Base-by-base conservation (phyloP, 2,888 invertebrate species). In the Zygothrica quintamaculata region DNA sequence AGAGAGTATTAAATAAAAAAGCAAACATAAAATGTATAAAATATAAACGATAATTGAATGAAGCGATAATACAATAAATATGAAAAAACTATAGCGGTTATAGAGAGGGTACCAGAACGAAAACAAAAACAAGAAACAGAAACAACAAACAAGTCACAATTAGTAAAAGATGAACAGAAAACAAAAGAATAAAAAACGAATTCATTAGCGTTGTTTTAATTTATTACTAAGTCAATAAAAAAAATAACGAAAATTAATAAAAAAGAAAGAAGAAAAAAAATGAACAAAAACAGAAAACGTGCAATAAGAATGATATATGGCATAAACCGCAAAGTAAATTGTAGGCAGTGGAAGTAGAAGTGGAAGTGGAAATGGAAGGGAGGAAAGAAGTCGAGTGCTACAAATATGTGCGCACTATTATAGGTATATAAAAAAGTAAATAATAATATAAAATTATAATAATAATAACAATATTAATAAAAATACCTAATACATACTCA, bases 201-300 rank as follows among this genome's bases (percentile, higher is more conserved):
- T 81, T 81, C 78, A 84, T 80, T 84, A 81, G 84, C 74, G 80
- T 77, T 81, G 84, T 81, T 81, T 81, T 81, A 81, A 81, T 84
- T 84, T 84, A 78, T 72, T 76, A 78, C 69, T 81, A 81, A 84
- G 80, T 78, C 68, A 59, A 77, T n/a, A n/a, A 31, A 50, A 55
- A 36, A 55, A 33, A 57, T 46, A 46, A 46, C 68, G 57, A 77
- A 31, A 50, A 55, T 33, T 48, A 33, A n/a, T n/a, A n/a, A n/a
- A 57, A 50, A 46, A 40, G 44, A 16, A 65, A 62, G 31, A 13
- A 1, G 12, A 36, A 6, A 43, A 56, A 57, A 13, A 47, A 60
- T 36, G 46, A 65, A 70, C 42, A 72, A 57, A 69, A 48, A 1
- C 29, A 39, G 33, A 52, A 57, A 42, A 50, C 57, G 58, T 71